These are phyloP conservation scores for Bubo bubo DNA, from an alignment of 2,113 vertebrate genomes.

Conservation along the genomic window DNA sequence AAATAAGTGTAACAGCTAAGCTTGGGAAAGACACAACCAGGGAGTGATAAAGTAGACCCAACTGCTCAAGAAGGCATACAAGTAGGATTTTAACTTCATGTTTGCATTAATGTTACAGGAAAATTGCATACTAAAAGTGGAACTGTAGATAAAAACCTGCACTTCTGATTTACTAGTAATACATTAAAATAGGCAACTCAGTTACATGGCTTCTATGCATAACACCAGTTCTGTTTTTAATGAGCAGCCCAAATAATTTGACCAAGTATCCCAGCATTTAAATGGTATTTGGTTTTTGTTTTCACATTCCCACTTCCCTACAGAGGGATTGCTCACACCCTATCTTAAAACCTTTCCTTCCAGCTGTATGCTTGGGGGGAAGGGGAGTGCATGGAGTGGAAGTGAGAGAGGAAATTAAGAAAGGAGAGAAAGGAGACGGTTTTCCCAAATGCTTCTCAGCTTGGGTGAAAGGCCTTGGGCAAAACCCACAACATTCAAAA, in stretches of 20 bases:
- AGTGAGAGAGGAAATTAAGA: not conserved
- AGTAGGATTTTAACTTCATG: not conserved
- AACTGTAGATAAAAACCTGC: not conserved
- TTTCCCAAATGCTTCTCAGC: not conserved
- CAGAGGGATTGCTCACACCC: not conserved
- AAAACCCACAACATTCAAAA: not conserved
- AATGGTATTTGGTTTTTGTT: not conserved
- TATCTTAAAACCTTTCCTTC: not conserved
- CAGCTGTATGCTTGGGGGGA: not conserved
- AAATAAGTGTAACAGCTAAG: not conserved
- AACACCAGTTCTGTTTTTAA: not conserved
- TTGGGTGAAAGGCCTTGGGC: not conserved
- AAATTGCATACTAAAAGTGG: not conserved
- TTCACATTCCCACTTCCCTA: not conserved
- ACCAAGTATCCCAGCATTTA: not conserved
- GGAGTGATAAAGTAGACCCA: not conserved
- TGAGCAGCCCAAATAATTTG: not conserved
- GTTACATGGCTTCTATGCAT: not conserved
- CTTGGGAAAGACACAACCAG: not conserved
- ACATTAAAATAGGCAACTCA: not conserved
- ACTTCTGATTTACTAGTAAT: not conserved
- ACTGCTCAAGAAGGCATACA: not conserved
- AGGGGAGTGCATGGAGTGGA: not conserved
- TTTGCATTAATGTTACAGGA: not conserved
- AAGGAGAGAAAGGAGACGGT: not conserved